Percentiles rank a stretch among this genome's conserved stretches.
Evolutionary conservation across 2,888 invertebrate species (phyloP).

Genomic region (Octodonta nipae): DNA sequence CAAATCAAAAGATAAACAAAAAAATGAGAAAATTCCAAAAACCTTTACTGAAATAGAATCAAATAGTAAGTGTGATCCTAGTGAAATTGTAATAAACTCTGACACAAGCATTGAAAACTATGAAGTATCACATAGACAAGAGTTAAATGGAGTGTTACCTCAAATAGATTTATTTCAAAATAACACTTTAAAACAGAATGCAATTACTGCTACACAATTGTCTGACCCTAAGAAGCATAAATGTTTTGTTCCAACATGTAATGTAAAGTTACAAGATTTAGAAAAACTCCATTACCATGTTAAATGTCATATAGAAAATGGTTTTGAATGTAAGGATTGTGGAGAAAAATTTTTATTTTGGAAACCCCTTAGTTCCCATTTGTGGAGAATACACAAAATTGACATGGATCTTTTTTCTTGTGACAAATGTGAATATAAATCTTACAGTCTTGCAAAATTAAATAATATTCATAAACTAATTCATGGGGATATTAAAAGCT

Average conservation of each 20-base stretch:
- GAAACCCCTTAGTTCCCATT: conserved; percentile 59
- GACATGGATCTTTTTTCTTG: conserved; percentile 72
- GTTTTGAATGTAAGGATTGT: conserved; percentile 56
- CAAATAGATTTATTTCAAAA: conserved; percentile 17
- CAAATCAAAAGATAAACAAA: conserved; percentile 17
- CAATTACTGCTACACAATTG: conserved; percentile 15
- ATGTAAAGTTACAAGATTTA: conserved; percentile 42
- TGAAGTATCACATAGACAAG: conserved; percentile 3
- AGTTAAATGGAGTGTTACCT: conserved; percentile 11
- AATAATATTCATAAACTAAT: conserved; percentile 63
- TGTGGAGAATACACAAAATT: conserved; percentile 64
- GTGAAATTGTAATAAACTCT: not conserved
- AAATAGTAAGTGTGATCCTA: not conserved
- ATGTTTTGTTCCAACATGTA: conserved; percentile 45
- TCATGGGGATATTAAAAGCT: conserved; percentile 52
- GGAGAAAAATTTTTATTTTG: conserved; percentile 42
- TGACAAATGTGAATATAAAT: conserved; percentile 60
- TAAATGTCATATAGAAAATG: conserved; percentile 36
- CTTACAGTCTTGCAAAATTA: conserved; percentile 54
- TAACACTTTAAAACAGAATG: conserved; percentile 15
- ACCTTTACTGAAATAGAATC: conserved; percentile 7
- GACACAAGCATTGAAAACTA: not conserved
- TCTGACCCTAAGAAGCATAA: conserved; percentile 23
- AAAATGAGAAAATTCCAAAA: conserved; percentile 7
- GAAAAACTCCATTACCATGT: conserved; percentile 52